Conservation (phyloP, 2,888 invertebrate genomes). For the Rhamphomyia laevipes region DNA sequence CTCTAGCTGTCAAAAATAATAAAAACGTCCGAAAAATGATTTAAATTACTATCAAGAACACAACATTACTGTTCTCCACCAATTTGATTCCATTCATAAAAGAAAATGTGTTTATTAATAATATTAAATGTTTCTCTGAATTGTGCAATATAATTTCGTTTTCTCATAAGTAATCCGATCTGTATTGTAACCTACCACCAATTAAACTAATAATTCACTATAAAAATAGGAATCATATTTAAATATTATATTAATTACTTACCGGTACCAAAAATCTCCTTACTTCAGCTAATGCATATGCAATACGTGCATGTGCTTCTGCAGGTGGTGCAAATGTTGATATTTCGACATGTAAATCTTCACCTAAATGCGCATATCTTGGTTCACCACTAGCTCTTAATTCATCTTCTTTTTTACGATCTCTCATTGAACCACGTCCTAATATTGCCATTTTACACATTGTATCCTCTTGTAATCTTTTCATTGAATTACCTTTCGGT, state of each 20-base stretch:
- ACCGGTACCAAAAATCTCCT: conserved; percentile 71
- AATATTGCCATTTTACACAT: conserved; percentile 94
- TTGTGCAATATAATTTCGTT: no score
- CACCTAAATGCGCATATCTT: conserved; percentile 84
- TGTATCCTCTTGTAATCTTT: conserved; percentile 85
- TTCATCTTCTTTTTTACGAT: conserved; percentile 89
- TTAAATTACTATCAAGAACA: no score
- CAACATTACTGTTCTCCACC: no score
- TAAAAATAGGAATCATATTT: not conserved
- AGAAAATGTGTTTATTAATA: no score
- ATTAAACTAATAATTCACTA: no score
- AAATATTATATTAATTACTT: conserved; percentile 21
- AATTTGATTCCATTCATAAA: no score
- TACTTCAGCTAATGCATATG: conserved; percentile 70
- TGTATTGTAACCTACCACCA: no score
- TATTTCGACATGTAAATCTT: conserved; percentile 85
- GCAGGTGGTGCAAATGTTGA: conserved; percentile 84
- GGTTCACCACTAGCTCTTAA: conserved; percentile 79
- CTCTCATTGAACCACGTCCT: conserved; percentile 88
- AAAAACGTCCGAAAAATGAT: no score
- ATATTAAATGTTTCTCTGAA: no score
- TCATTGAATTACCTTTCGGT: conserved; percentile 86
- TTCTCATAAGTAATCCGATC: no score
- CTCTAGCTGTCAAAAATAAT: no score
- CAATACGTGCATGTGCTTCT: conserved; percentile 78